phyloP scores from a whole-genome alignment of 2,797 vertebrate genomes.

The Coregonus ussuriensis region DNA sequence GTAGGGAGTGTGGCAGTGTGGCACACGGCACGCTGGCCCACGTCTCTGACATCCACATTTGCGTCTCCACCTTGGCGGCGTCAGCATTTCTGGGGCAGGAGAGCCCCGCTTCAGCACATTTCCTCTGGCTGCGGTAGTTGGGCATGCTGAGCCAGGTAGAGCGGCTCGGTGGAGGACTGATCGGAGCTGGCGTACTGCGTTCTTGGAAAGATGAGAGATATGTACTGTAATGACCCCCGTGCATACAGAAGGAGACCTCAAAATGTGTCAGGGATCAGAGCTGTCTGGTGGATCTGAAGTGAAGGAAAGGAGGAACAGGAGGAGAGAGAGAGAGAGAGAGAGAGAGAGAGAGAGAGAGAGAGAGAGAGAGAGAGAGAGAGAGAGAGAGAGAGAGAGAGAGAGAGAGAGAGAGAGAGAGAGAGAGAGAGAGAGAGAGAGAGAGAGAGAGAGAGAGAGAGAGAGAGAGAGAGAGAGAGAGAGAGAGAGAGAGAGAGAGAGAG shows the following conservation, averaged over 20 bases:
- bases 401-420: not conserved
- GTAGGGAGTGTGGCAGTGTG: not conserved
- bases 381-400: too few species aligned
- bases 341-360: too few species aligned
- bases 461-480: too few species aligned
- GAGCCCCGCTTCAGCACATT: slow-evolving; percentile 1
- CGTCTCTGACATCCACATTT: slow-evolving; percentile 11
- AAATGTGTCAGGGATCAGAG: slow-evolving; percentile 3
- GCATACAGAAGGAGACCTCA: slow-evolving; percentile 21
- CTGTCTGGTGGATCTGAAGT: not conserved
- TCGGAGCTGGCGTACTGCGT: slow-evolving; percentile 31
- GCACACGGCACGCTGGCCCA: not conserved
- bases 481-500: too few species aligned
- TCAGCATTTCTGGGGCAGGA: slow-evolving; percentile 17
- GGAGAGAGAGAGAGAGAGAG: not conserved
- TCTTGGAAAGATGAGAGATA: slow-evolving; percentile 28
- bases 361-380: too few species aligned
- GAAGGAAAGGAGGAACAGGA: not conserved
- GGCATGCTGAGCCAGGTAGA: slow-evolving; percentile 18
- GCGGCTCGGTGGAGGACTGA: slow-evolving; percentile 17
- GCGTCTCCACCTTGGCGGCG: not conserved
- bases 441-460: too few species aligned
- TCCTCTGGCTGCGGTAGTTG: slow-evolving; percentile 4
- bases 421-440: too few species aligned
- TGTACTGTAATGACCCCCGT: slow-evolving; percentile 20